Conservation (phyloP, 1,140 invertebrate genomes). For the Penaeus japonicus region DNA sequence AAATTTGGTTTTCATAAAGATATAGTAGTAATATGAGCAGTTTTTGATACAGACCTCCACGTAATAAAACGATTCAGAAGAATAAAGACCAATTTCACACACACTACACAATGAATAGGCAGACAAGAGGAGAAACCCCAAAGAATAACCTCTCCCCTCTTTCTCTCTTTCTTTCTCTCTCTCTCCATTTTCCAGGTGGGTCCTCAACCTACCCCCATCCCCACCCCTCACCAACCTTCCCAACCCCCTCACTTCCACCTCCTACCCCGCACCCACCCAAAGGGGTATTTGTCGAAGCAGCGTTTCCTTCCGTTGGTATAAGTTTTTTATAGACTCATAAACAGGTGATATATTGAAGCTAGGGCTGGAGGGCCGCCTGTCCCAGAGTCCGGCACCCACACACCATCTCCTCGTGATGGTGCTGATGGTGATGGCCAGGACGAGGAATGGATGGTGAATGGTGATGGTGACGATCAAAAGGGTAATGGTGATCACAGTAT, state of each 20-base stretch:
- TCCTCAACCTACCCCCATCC: not conserved
- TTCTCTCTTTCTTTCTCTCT: not conserved
- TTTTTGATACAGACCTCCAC: too few species aligned
- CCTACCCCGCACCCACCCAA: not conserved
- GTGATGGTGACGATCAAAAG: too few species aligned
- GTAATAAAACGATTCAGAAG: too few species aligned
- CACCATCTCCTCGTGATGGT: too few species aligned
- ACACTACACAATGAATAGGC: not conserved
- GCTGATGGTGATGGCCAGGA: too few species aligned
- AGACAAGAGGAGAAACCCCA: not conserved
- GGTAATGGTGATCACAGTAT: too few species aligned
- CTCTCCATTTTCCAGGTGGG: not conserved
- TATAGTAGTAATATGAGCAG: too few species aligned
- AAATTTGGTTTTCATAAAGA: not conserved
- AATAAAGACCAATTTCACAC: too few species aligned
- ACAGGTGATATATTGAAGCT: constrained; percentile 56
- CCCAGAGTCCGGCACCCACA: too few species aligned
- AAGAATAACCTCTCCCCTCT: not conserved
- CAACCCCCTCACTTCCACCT: not conserved
- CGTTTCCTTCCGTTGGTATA: constrained; percentile 51
- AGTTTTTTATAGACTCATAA: constrained; percentile 53
- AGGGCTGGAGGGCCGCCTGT: not conserved
- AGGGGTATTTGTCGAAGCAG: constrained; percentile 54
- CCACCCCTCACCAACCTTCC: too few species aligned
- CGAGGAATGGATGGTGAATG: too few species aligned